phyloP scores from a whole-genome alignment of 2,797 vertebrate species.

The Distichodus sexfasciatus region DNA sequence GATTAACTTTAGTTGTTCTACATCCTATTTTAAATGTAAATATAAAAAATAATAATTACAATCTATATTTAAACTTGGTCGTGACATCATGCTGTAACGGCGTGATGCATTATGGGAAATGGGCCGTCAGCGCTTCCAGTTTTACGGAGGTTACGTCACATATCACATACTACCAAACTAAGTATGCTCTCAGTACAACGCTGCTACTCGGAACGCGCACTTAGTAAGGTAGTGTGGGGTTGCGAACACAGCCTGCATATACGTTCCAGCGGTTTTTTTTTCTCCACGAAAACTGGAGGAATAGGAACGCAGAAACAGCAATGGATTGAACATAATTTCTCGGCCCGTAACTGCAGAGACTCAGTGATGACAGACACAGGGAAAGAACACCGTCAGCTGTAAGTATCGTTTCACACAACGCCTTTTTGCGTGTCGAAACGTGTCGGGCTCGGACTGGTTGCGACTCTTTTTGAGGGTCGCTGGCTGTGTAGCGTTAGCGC shows the following conservation, averaged over 20 bases:
- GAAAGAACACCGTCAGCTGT: conserved; percentile 37
- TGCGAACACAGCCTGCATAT: neutral
- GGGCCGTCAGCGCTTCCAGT: conserved; percentile 8
- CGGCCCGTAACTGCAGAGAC: neutral
- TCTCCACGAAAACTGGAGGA: neutral
- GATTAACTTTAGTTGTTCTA: too few species aligned
- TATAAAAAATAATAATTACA: too few species aligned
- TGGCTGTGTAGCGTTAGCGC: neutral
- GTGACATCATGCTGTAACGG: conserved; percentile 36
- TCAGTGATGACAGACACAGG: conserved; percentile 39
- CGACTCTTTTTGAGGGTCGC: conserved; percentile 1
- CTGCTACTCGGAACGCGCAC: too few species aligned
- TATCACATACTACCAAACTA: too few species aligned
- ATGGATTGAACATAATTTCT: conserved; percentile 59
- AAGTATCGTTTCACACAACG: conserved; percentile 52
- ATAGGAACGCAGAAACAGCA: conserved; percentile 43
- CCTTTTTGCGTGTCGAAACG: conserved; percentile 1
- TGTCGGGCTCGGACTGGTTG: neutral
- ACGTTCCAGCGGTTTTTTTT: neutral
- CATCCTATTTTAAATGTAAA: too few species aligned
- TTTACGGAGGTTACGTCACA: neutral
- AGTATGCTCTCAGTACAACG: too few species aligned
- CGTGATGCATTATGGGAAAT: conserved; percentile 32
- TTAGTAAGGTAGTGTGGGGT: too few species aligned
- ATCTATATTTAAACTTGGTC: neutral